Evolutionary conservation across 2,797 vertebrate genomes (phyloP).

Genomic region (Choloepus didactylus): DNA sequence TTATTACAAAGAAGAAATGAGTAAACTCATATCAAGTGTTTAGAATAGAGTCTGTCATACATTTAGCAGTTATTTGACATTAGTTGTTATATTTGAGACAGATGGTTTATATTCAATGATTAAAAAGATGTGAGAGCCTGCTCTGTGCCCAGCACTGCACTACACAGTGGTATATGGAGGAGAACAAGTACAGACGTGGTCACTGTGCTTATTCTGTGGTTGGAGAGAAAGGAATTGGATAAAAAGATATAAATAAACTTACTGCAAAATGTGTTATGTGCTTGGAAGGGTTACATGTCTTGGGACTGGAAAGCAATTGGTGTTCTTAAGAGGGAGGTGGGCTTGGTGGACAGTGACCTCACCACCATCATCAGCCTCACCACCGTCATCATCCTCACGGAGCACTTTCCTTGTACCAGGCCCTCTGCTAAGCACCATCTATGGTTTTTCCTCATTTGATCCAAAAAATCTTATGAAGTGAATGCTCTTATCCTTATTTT

Average conservation of each 20-base stretch:
- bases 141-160: not conserved
- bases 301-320: not conserved
- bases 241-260: not conserved
- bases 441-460: not conserved
- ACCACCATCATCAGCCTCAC: fast-evolving
- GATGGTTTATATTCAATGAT: not conserved
- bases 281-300: not conserved
- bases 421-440: not conserved
- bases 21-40: not conserved
- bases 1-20: not conserved
- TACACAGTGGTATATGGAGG: not conserved
- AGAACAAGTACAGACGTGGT: not conserved
- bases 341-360: not conserved
- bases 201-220: not conserved
- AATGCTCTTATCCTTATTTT: not conserved
- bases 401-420: not conserved
- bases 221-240: not conserved
- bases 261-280: not conserved
- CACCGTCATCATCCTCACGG: not conserved
- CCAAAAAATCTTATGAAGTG: not conserved
- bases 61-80: not conserved
- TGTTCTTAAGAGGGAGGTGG: not conserved
- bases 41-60: not conserved
- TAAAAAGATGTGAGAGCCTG: not conserved
- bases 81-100: not conserved